A percentile compares a stretch with the other conserved stretches of the same genome.
phyloP scores from a whole-genome alignment of 2,888 invertebrate genomes.

The Eudasyphora cyanicolor region DNA sequence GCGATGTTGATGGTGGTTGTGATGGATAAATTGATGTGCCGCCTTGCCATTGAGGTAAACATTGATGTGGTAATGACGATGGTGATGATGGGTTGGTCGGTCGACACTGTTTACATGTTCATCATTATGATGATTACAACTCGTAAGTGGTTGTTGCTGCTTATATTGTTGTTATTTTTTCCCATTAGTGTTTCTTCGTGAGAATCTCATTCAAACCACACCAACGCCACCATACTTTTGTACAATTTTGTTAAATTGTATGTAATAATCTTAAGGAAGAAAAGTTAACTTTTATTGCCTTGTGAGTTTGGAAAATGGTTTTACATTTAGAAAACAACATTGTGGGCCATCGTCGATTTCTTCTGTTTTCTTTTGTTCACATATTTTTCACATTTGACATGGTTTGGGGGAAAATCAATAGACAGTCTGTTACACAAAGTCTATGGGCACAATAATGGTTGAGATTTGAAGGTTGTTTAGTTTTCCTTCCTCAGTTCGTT shows the following conservation, averaged over 20 bases:
- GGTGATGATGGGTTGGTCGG: background rate
- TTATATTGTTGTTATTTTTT: background rate
- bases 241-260: background rate
- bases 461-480: too few species aligned
- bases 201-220: background rate
- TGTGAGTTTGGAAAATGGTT: background rate
- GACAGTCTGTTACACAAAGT: too few species aligned
- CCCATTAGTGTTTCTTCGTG: background rate
- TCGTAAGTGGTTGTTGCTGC: background rate
- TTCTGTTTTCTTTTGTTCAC: background rate
- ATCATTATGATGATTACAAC: background rate
- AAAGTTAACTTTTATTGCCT: background rate
- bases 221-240: too few species aligned
- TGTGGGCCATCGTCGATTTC: background rate
- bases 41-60: too few species aligned
- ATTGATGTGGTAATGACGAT: background rate
- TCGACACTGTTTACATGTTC: background rate
- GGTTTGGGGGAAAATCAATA: too few species aligned
- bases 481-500: too few species aligned
- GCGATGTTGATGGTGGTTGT: constrained; percentile 3
- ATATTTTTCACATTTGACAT: too few species aligned
- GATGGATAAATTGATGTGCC: too few species aligned
- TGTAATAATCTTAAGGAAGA: background rate
- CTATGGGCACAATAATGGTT: too few species aligned
- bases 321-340: background rate